phyloP scores from a whole-genome alignment of 2,888 invertebrate genomes.

The Halocaridina rubra region DNA sequence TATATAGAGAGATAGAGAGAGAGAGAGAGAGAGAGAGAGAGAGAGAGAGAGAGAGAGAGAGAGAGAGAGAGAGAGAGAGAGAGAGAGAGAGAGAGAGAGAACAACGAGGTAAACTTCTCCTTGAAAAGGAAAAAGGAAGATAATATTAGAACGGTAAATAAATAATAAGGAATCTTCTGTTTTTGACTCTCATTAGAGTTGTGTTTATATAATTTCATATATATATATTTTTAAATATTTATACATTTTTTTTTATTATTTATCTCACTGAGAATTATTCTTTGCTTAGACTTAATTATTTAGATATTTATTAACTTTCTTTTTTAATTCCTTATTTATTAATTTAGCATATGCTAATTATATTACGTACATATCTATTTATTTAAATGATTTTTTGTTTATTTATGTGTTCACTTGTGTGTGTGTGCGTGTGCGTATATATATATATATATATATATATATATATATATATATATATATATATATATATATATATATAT shows the following conservation, averaged over 20 bases:
- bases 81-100: conserved; percentile 1
- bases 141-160: too few species aligned
- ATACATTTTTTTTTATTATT: too few species aligned
- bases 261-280: too few species aligned
- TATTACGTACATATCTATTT: not conserved
- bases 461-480: not conserved
- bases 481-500: not conserved
- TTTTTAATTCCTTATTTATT: too few species aligned
- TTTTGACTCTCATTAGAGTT: too few species aligned
- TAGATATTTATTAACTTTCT: too few species aligned
- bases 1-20: too few species aligned
- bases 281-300: too few species aligned
- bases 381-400: conserved; percentile 12
- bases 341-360: too few species aligned
- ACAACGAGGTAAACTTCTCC: not conserved
- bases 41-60: not conserved
- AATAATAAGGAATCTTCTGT: too few species aligned
- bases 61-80: not conserved
- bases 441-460: conserved; percentile 1
- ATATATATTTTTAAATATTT: not conserved
- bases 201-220: not conserved
- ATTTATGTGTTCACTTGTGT: not conserved
- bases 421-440: not conserved
- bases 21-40: too few species aligned
- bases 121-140: too few species aligned